A percentile compares a stretch with the other conserved stretches of the same genome.
These are phyloP conservation scores for Telmatherina bonti DNA, from an alignment of 2,797 vertebrate genomes.

Conservation along the genomic window DNA sequence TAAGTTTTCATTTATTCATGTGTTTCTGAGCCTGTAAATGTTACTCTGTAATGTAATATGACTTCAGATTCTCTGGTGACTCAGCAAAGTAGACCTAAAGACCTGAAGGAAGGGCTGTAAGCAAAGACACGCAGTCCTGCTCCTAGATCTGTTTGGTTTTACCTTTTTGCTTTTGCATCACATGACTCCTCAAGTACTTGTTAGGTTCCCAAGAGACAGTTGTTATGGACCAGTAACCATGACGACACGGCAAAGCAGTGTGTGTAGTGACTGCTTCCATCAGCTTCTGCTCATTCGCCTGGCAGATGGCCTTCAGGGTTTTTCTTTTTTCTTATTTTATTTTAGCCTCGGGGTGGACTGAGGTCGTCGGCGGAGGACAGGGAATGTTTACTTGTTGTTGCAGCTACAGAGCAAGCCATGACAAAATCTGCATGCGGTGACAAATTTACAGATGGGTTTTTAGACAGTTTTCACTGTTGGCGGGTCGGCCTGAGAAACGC, in stretches of 20 bases:
- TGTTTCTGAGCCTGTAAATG: not conserved
- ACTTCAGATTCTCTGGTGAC: not conserved
- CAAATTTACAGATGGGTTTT: conserved; percentile 15
- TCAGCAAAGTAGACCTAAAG: not conserved
- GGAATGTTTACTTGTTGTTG: not conserved
- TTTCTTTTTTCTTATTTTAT: conserved; percentile 9
- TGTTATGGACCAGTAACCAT: conserved; percentile 69
- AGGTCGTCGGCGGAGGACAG: conserved; percentile 10
- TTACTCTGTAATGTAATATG: not conserved
- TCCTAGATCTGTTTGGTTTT: conserved; percentile 3
- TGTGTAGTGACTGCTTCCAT: conserved; percentile 23
- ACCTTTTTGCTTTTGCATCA: conserved; percentile 40
- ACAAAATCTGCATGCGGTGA: conserved; percentile 16
- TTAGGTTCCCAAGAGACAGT: conserved; percentile 62
- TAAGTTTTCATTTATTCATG: conserved; percentile 14
- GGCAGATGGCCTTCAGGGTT: conserved; percentile 45
- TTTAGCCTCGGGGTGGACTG: conserved; percentile 10
- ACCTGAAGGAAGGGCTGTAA: not conserved
- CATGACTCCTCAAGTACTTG: conserved; percentile 47
- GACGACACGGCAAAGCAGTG: conserved; percentile 51
- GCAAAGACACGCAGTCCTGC: not conserved
- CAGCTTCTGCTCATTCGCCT: conserved; percentile 21
- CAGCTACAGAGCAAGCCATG: not conserved
- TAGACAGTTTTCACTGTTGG: conserved; percentile 5
- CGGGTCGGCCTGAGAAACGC: conserved; percentile 8